Percentiles rank a stretch among this genome's conserved stretches.
Conservation (phyloP, 2,797 vertebrate genomes). For the Lacerta viridis region DNA sequence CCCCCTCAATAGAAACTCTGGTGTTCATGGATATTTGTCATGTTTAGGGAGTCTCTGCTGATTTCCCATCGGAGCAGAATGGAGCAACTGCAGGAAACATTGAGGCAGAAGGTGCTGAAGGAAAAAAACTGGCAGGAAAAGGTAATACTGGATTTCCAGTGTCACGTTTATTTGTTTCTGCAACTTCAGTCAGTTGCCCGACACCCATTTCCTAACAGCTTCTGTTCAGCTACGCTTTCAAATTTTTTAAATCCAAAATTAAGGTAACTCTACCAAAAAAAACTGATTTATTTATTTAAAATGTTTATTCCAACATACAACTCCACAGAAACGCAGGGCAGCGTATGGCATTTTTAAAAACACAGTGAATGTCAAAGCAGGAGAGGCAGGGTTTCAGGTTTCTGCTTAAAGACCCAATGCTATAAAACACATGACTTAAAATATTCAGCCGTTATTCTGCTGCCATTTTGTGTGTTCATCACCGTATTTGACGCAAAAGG, state of each 20-base stretch:
- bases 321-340: not conserved
- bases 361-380: not conserved
- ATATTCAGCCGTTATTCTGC: not conserved
- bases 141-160: conserved; percentile 69
- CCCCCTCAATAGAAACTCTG: not conserved
- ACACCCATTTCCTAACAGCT: conserved; percentile 19
- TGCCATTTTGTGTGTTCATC: not conserved
- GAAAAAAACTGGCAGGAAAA: conserved; percentile 82
- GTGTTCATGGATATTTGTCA: conserved; percentile 54
- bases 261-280: not conserved
- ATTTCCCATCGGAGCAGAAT: conserved; percentile 82
- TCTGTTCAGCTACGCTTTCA: conserved; percentile 20
- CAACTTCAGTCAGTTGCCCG: conserved; percentile 2
- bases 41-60: conserved; percentile 83
- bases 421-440: not conserved
- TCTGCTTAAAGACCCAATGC: not conserved
- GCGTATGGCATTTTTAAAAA: not conserved
- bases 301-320: not conserved
- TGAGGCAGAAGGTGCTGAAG: conserved; percentile 75
- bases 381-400: not conserved
- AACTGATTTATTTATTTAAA: not conserved
- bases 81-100: conserved; percentile 83
- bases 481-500: not conserved
- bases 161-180: not conserved
- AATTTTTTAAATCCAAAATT: not conserved